Conservation (phyloP, 2,113 vertebrate genomes). For the Pandion haliaetus region DNA sequence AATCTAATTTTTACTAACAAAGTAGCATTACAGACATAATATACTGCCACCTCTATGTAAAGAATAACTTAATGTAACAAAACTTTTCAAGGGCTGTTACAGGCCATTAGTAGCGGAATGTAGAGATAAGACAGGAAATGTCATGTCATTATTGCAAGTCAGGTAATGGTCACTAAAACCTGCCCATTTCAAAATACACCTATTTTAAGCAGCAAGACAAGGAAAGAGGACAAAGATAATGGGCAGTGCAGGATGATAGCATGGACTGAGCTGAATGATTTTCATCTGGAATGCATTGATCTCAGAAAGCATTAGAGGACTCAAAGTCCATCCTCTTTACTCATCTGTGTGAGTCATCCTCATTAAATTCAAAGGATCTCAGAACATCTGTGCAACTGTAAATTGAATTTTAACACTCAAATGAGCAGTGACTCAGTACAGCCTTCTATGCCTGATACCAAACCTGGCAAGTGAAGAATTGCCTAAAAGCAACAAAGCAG, state of each 20-base stretch:
- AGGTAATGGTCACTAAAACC: conserved; percentile 23
- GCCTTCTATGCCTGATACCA: conserved; percentile 33
- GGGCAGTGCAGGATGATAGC: conserved; percentile 5
- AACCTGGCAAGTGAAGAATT: conserved; percentile 23
- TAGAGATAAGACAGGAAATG: background rate
- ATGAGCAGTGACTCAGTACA: conserved; percentile 44
- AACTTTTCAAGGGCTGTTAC: background rate
- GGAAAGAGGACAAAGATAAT: conserved; percentile 39
- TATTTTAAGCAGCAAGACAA: conserved; percentile 32
- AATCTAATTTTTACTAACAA: background rate
- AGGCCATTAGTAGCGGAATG: background rate
- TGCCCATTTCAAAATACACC: background rate
- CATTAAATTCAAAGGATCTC: conserved; percentile 77
- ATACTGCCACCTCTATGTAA: background rate
- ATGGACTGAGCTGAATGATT: conserved; percentile 23
- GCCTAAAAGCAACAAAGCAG: background rate
- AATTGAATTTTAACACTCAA: conserved; percentile 67
- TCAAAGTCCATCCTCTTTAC: conserved; percentile 70
- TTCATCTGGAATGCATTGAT: conserved; percentile 66
- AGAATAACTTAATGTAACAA: background rate
- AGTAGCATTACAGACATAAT: background rate
- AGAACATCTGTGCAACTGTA: conserved; percentile 72
- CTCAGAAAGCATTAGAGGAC: conserved; percentile 55
- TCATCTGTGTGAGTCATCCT: conserved; percentile 80
- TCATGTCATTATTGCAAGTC: background rate